Base-by-base conservation (phyloP, 2,888 invertebrate species). In the Cantharis rustica region DNA sequence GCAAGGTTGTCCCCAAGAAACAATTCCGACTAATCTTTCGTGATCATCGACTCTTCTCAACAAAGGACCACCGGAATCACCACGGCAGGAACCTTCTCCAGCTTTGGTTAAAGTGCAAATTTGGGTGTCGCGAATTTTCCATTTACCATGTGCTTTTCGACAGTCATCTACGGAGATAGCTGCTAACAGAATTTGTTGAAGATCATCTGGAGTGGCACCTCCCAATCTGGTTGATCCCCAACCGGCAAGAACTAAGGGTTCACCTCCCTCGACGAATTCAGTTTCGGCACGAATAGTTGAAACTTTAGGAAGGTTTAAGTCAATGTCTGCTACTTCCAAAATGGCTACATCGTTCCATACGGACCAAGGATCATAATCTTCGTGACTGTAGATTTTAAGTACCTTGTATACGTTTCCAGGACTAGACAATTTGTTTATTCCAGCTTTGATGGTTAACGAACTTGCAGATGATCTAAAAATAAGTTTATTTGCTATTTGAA, bases 71-170 rank as follows among this genome's bases (percentile, higher is more conserved):
- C 90, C 90, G 15, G 90, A 90, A 79, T 90, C 90, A 74, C 90
- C 90, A 89, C 90, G 85, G 1, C 83, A 86, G 77, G 92, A 91
- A 0, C 92, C 92, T 86, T 92, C 90, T 0, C 92, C 92, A 69
- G 85, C 83, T 82, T 88, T 90, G 26, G 61, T 68, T 9, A 68
- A 26, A 47, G 68, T 73, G 15, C 73, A 73, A 61, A 73, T 68
- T 27, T 68, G 61, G 11, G 13, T 61, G 1, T 23, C 23, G 10
- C 31, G 11, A 3, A 73, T 10, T 11, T 10, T 1, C 0, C 23
- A 20, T 15, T 16, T 13, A 1, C n/a, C 13, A 20, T 66, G 66
- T 13, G 15, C 13, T 1, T 0, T 11, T 13, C 62, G n/a, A 17
- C 73, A 73, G 1, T 61, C 16, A 1, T 61, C 4, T n/a, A 92